Evolutionary conservation across 2,888 invertebrate species (phyloP).

Genomic region (Yponomeuta sedellus): DNA sequence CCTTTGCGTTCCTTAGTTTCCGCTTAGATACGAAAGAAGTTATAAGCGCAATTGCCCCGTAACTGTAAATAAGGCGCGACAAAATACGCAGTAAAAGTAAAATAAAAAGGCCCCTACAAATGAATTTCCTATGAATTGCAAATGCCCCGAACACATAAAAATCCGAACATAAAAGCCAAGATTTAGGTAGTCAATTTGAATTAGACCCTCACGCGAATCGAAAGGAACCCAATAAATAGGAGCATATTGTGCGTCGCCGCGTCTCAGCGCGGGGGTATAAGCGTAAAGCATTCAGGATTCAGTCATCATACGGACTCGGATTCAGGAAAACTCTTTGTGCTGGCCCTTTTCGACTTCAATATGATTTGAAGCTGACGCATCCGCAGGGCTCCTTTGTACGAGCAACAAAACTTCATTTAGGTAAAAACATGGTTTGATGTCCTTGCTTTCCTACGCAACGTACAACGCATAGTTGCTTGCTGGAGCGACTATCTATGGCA

Average conservation of each 20-base stretch:
- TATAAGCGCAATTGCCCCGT: not conserved
- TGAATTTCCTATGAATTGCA: constrained; percentile 1
- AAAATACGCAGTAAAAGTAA: constrained; percentile 2
- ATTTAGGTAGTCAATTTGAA: constrained; percentile 42
- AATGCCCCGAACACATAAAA: constrained; percentile 10
- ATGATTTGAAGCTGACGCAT: constrained; percentile 45
- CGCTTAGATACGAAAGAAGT: not conserved
- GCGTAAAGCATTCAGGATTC: constrained; percentile 46
- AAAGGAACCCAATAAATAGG: constrained; percentile 45
- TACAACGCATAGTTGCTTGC: too few species aligned
- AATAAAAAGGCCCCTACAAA: not conserved
- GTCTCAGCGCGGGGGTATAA: constrained; percentile 2
- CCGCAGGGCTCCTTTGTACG: constrained; percentile 9
- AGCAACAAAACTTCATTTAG: not conserved
- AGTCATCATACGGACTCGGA: constrained; percentile 38
- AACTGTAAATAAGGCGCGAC: not conserved
- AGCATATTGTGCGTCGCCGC: constrained; percentile 42
- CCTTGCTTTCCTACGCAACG: too few species aligned
- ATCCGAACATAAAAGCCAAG: constrained; percentile 11
- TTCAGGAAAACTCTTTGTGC: constrained; percentile 46
- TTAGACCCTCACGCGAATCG: constrained; percentile 37
- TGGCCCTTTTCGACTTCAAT: constrained; percentile 52
- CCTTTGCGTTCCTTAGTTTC: constrained; percentile 31
- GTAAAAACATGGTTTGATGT: not conserved
- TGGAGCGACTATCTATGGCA: too few species aligned